Percentiles rank a stretch among this genome's conserved stretches.
Evolutionary conservation across 2,888 invertebrate genomes (phyloP).

Genomic region (Drosophila macrospina): DNA sequence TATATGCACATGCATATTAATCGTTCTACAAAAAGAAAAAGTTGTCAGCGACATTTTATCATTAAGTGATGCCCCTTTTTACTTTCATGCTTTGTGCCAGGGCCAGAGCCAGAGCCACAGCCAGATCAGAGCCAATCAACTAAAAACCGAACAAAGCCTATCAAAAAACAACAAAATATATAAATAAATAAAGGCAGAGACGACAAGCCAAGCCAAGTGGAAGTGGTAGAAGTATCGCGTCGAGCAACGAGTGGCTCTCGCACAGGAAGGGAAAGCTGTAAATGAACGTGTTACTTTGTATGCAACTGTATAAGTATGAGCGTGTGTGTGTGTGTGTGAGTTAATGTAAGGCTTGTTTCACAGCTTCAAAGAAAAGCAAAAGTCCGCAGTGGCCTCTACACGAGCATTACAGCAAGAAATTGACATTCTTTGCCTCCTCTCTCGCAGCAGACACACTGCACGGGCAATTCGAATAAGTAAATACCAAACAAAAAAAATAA

Average conservation of each 20-base stretch:
- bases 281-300: slow-evolving; percentile 55
- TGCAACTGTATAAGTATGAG: slow-evolving; percentile 26
- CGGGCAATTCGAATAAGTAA: slow-evolving; percentile 72
- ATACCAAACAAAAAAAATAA: slow-evolving; percentile 45
- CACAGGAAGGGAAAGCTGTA: slow-evolving; percentile 83
- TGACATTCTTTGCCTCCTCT: slow-evolving; percentile 80
- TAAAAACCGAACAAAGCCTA: slow-evolving; percentile 62
- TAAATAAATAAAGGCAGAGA: slow-evolving; percentile 31
- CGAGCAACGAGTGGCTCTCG: slow-evolving; percentile 45
- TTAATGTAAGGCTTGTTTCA: slow-evolving; percentile 68
- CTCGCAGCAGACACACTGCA: slow-evolving; percentile 40
- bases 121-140: slow-evolving; percentile 54
- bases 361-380: slow-evolving; percentile 83
- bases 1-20: slow-evolving; percentile 39
- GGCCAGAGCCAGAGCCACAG: slow-evolving; percentile 54
- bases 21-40: slow-evolving; percentile 72
- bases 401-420: slow-evolving; percentile 74
- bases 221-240: slow-evolving; percentile 51
- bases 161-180: slow-evolving; percentile 30
- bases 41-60: slow-evolving; percentile 53
- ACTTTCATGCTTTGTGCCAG: slow-evolving; percentile 58
- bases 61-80: slow-evolving; percentile 65
- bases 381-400: slow-evolving; percentile 65
- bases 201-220: slow-evolving; percentile 30
- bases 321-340: slow-evolving; percentile 17